phyloP scores from a whole-genome alignment of 2,113 vertebrate species.

The Uria lomvia region DNA sequence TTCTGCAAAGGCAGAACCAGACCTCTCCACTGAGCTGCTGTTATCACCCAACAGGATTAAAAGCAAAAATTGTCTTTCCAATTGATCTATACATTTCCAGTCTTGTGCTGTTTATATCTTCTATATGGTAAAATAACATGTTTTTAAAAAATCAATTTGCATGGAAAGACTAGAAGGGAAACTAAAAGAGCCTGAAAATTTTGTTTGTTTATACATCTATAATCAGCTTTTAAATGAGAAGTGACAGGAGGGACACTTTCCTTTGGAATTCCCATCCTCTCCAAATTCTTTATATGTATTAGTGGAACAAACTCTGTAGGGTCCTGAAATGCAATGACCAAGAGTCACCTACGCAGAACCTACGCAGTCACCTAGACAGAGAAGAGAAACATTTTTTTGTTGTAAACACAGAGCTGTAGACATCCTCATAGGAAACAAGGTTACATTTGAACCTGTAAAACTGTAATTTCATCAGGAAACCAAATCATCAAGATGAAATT shows the following conservation, averaged over 20 bases:
- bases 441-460: not conserved
- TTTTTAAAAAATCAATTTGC: fast-evolving
- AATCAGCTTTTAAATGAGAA: not conserved
- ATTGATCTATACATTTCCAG: not conserved
- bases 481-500: not conserved
- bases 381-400: not conserved
- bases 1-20: not conserved
- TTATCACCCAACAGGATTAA: not conserved
- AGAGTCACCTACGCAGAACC: not conserved
- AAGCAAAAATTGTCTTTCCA: not conserved
- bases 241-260: not conserved
- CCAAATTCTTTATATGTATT: not conserved
- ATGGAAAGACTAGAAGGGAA: not conserved
- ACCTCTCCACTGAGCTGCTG: not conserved
- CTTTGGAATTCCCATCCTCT: not conserved
- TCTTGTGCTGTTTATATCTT: not conserved
- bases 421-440: not conserved
- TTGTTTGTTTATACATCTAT: not conserved
- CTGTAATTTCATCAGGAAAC: not conserved
- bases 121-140: not conserved
- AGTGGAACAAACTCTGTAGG: not conserved
- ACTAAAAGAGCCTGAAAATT: not conserved
- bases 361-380: not conserved
- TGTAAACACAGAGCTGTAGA: not conserved
- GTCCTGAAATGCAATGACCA: not conserved